A percentile compares a stretch with the other conserved stretches of the same genome.
phyloP scores from a whole-genome alignment of 2,113 vertebrate species.

The Brachyhypopomus occidentalis region DNA sequence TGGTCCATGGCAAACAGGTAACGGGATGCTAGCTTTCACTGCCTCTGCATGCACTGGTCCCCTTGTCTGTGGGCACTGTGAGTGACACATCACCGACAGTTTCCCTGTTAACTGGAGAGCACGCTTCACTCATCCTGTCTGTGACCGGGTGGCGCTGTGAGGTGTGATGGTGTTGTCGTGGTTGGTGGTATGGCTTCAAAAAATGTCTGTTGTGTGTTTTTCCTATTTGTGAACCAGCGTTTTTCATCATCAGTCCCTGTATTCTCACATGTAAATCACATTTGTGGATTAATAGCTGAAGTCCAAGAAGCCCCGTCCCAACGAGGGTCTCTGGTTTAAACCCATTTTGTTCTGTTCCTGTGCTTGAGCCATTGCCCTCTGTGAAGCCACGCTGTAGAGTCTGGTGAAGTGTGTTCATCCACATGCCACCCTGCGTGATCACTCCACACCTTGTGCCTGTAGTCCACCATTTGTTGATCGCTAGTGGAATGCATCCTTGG shows the following conservation, averaged over 20 bases:
- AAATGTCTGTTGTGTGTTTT: too few species aligned
- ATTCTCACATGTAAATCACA: neutral
- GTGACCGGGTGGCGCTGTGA: conserved; percentile 14
- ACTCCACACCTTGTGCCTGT: neutral
- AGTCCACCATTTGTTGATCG: conserved; percentile 41
- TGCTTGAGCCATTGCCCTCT: neutral
- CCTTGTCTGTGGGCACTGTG: conserved; percentile 7
- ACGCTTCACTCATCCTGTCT: conserved; percentile 47
- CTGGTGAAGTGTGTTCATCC: neutral
- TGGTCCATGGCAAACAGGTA: conserved; percentile 99
- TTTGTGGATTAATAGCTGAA: neutral
- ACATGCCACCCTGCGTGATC: neutral
- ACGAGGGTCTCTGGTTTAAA: too few species aligned
- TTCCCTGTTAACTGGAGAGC: conserved; percentile 45
- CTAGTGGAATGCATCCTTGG: conserved; percentile 60
- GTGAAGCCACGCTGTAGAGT: neutral
- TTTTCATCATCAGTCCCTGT: neutral
- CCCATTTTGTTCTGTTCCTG: neutral
- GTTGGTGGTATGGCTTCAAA: neutral
- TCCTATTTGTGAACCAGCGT: neutral
- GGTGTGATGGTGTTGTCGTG: neutral
- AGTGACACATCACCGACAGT: neutral
- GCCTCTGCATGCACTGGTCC: conserved; percentile 68
- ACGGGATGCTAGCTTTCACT: conserved; percentile 56
- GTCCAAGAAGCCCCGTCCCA: neutral